Conservation (phyloP, 1,140 invertebrate genomes). For the Drosophila varians region DNA sequence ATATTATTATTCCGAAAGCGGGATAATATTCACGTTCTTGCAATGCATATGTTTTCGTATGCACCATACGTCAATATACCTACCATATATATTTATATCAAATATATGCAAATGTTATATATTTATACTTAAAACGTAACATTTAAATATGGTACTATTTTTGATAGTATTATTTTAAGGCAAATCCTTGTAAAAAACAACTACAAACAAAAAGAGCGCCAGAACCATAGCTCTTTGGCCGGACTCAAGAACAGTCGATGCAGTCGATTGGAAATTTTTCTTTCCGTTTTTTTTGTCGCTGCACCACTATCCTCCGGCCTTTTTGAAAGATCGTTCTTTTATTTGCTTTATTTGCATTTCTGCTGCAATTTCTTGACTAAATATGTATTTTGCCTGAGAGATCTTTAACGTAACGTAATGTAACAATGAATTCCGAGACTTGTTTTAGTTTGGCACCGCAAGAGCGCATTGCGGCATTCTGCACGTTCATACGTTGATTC, state of each 20-base stretch:
- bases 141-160: slow-evolving; percentile 80
- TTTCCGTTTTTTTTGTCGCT: not conserved
- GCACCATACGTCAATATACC: slow-evolving; percentile 69
- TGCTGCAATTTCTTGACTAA: slow-evolving; percentile 71
- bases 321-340: slow-evolving; percentile 67
- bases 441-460: slow-evolving; percentile 46
- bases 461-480: slow-evolving; percentile 65
- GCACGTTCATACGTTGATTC: slow-evolving; percentile 63
- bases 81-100: slow-evolving; percentile 60
- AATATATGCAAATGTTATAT: slow-evolving; percentile 70
- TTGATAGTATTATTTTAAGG: slow-evolving; percentile 83
- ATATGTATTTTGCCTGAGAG: slow-evolving; percentile 53
- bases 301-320: slow-evolving; percentile 4
- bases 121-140: slow-evolving; percentile 74
- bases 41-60: slow-evolving; percentile 83
- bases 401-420: slow-evolving; percentile 41
- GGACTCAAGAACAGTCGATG: slow-evolving; percentile 11
- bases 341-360: slow-evolving; percentile 79
- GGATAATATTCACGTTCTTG: slow-evolving; percentile 76
- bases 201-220: slow-evolving; percentile 54
- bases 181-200: slow-evolving; percentile 75
- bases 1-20: slow-evolving; percentile 79
- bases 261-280: slow-evolving; percentile 14
- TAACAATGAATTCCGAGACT: slow-evolving; percentile 41
- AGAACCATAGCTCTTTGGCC: slow-evolving; percentile 25